These are phyloP conservation scores for Biston stratarius DNA, from an alignment of 2,888 invertebrate genomes.

Conservation along the genomic window DNA sequence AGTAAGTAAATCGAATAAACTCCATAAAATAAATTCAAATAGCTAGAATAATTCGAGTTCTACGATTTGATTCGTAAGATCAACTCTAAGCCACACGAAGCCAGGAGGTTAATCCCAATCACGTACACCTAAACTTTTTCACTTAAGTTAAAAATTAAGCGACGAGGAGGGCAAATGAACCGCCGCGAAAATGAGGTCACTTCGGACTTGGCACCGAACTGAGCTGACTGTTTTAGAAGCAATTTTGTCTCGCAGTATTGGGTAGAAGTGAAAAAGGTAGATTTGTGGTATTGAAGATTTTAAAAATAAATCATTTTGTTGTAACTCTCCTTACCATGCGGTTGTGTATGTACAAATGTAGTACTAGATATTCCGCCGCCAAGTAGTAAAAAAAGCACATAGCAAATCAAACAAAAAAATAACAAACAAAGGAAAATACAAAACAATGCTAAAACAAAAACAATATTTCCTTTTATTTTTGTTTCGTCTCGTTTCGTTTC, in stretches of 20 bases:
- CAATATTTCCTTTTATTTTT: too few relatives aligned
- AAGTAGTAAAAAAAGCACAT: too few relatives aligned
- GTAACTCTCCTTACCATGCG: too few relatives aligned
- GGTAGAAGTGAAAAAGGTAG: not conserved
- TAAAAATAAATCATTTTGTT: too few relatives aligned
- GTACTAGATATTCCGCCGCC: too few relatives aligned
- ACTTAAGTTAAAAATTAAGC: constrained; percentile 71
- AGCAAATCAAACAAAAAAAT: too few relatives aligned
- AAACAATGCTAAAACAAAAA: too few relatives aligned
- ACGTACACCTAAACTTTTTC: constrained; percentile 51
- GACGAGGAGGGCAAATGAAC: constrained; percentile 64
- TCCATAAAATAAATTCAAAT: too few relatives aligned
- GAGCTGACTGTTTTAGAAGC: constrained; percentile 48
- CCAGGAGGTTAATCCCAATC: constrained; percentile 23
- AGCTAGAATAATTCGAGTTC: not conserved
- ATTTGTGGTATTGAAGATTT: not conserved
- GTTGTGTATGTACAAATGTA: too few relatives aligned
- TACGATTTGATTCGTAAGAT: not conserved
- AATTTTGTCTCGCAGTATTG: not conserved
- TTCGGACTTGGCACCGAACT: constrained; percentile 50
- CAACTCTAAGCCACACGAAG: constrained; percentile 20
- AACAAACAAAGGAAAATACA: too few relatives aligned
- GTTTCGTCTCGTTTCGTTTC: too few relatives aligned
- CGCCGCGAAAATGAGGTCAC: constrained; percentile 57
- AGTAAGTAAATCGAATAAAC: not conserved